phyloP scores from a whole-genome alignment of 1,140 invertebrate species.

The Drosophila ohnishii region DNA sequence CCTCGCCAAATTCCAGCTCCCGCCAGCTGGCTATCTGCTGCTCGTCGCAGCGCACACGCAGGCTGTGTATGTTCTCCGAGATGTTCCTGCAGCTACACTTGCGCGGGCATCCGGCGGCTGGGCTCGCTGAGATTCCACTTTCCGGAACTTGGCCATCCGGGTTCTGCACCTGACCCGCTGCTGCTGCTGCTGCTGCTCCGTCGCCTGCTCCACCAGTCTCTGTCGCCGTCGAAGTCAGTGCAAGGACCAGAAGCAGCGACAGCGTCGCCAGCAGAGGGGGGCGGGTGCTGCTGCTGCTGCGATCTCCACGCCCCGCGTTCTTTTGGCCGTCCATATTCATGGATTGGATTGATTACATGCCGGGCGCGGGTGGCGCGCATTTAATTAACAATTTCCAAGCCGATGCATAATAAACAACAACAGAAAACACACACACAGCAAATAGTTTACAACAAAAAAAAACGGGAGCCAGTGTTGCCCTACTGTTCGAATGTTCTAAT shows the following conservation, averaged over 20 bases:
- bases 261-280: conserved; percentile 40
- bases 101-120: conserved; percentile 59
- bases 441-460: conserved; percentile 65
- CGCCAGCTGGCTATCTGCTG: conserved; percentile 80
- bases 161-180: conserved; percentile 19
- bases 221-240: conserved; percentile 12
- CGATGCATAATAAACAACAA: conserved; percentile 70
- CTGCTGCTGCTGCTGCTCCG: neutral
- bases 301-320: conserved; percentile 48
- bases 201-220: neutral
- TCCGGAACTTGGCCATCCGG: neutral
- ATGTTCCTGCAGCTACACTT: conserved; percentile 75
- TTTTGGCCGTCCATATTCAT: conserved; percentile 45
- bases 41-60: conserved; percentile 84
- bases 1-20: conserved; percentile 83
- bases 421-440: conserved; percentile 39
- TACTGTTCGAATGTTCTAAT: conserved; percentile 2
- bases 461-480: conserved; percentile 22
- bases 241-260: conserved; percentile 16
- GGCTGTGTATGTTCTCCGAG: conserved; percentile 72
- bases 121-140: neutral
- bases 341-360: conserved; percentile 38
- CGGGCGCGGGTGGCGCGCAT: conserved; percentile 44
- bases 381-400: conserved; percentile 52
- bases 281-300: neutral